Base-by-base conservation (phyloP, 1,140 invertebrate species). In the Cotesia chilonis region DNA sequence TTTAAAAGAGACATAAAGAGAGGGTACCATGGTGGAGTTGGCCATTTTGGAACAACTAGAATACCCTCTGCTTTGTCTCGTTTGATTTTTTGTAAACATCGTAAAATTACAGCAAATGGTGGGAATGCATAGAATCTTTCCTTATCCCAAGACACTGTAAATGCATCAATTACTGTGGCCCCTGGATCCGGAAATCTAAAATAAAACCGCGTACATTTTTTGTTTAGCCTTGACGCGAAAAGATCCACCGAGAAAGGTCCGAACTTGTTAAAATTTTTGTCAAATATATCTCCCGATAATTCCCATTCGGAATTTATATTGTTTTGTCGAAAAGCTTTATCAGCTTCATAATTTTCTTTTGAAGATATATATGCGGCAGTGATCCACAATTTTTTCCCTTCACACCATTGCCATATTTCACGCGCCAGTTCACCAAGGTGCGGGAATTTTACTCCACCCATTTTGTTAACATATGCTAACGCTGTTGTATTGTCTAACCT, bases 381-480 rank as follows among this genome's bases (percentile, higher is more conserved):
- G 36, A 78, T 61, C 59, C 52, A 76, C 17, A 78, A 54, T 20
- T 79, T 68, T 17, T 73, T 47, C 7, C 17, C 37, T 64, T 78
- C 76, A 66, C 78, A 79, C 73, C 76, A 79, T 10, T 78, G 38
- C 69, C 77, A 77, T 20, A 79, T 66, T 12, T 74, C 28, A 54
- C 68, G 38, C 6, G 70, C 51, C 47, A 76, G 35, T 9, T 41
- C 54, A 36, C 71, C 75, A 4, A 79, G 47, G 20, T 78, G 66
- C 4, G 72, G 66, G 66, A 68, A 74, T 57, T 75, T 76, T 28
- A 78, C 68, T 38, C 68, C 57, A 3, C 78, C 78, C 75, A 77
- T 78, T 61, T 70, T 41, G 57, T 79, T 79, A 1, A 79, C 69
- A 63, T 73, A 80, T 9, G 76, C 47, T 1, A 79, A 63, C 1